phyloP scores from a whole-genome alignment of 2,797 vertebrate genomes.

The Cephalopachus bancanus region DNA sequence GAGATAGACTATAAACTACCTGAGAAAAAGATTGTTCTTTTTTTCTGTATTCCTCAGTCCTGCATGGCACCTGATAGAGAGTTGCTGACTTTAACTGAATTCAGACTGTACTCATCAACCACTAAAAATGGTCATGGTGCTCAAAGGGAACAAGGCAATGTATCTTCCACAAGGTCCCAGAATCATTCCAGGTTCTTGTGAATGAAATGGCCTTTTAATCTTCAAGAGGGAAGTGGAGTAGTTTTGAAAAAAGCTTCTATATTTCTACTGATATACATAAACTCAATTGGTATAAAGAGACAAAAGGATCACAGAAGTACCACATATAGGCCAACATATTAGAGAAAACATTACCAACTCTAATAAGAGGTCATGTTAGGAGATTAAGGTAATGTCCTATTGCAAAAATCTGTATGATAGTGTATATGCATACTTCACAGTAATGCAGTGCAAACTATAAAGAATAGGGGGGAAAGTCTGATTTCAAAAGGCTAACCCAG shows the following conservation, averaged over 20 bases:
- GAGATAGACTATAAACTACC: not conserved
- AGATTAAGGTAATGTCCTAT: not conserved
- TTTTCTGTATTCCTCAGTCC: not conserved
- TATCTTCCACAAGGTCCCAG: not conserved
- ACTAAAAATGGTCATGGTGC: not conserved
- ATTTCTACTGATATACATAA: constrained; percentile 35
- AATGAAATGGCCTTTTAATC: constrained; percentile 34
- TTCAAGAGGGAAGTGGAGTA: constrained; percentile 9
- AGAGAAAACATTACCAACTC: constrained; percentile 27
- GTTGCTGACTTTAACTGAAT: constrained; percentile 33
- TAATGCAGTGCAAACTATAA: constrained; percentile 28
- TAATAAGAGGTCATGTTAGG: constrained; percentile 10
- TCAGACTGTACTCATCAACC: not conserved
- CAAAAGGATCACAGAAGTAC: constrained; percentile 3
- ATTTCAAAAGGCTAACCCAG: constrained; percentile 49
- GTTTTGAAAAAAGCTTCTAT: not conserved
- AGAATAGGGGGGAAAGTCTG: not conserved
- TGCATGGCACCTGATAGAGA: not conserved
- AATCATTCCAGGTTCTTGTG: not conserved
- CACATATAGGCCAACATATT: constrained; percentile 27
- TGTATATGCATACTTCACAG: not conserved
- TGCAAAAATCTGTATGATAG: constrained; percentile 9
- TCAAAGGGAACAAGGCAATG: constrained; percentile 11
- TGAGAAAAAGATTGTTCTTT: not conserved
- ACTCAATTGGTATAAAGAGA: not conserved